Percentiles rank a stretch among this genome's conserved stretches.
Evolutionary conservation across 2,113 vertebrate genomes (phyloP).

Genomic region (Lophius piscatorius): DNA sequence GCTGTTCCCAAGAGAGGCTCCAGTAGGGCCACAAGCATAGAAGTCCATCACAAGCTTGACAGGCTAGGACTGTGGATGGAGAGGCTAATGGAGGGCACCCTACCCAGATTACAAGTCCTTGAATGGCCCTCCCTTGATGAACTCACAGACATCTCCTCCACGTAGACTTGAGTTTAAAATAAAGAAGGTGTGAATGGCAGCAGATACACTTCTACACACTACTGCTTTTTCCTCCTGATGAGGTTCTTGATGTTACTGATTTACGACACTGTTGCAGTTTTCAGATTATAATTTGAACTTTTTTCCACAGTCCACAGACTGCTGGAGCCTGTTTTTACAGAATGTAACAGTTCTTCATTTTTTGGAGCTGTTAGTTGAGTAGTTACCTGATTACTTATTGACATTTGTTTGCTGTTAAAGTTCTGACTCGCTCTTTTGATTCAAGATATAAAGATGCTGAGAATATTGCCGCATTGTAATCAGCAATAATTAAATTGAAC

Average conservation of each 20-base stretch:
- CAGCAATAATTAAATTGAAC: conserved; percentile 1
- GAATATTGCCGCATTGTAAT: neutral
- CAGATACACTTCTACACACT: neutral
- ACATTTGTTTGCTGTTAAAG: neutral
- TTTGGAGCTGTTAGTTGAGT: too few species aligned
- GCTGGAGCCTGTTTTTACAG: conserved; percentile 14
- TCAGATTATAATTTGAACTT: conserved; percentile 7
- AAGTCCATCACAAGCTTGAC: conserved; percentile 88
- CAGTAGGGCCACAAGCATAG: conserved; percentile 77
- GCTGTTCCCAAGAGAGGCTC: conserved; percentile 38
- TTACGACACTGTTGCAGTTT: conserved; percentile 12
- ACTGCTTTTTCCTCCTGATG: conserved; percentile 15
- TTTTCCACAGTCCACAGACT: conserved; percentile 21
- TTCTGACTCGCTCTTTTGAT: neutral
- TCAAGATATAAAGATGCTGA: neutral
- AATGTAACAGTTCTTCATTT: too few species aligned
- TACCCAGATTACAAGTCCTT: conserved; percentile 88
- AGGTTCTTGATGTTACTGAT: conserved; percentile 5
- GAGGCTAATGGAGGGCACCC: conserved; percentile 89
- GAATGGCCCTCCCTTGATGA: conserved; percentile 86
- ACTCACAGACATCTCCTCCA: conserved; percentile 12
- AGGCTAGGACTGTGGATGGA: conserved; percentile 95
- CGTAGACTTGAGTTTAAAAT: conserved; percentile 55
- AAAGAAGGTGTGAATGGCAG: neutral
- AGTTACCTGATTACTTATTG: neutral